Base-by-base conservation (phyloP, 2,888 invertebrate species). In the Cephus sareptanus region DNA sequence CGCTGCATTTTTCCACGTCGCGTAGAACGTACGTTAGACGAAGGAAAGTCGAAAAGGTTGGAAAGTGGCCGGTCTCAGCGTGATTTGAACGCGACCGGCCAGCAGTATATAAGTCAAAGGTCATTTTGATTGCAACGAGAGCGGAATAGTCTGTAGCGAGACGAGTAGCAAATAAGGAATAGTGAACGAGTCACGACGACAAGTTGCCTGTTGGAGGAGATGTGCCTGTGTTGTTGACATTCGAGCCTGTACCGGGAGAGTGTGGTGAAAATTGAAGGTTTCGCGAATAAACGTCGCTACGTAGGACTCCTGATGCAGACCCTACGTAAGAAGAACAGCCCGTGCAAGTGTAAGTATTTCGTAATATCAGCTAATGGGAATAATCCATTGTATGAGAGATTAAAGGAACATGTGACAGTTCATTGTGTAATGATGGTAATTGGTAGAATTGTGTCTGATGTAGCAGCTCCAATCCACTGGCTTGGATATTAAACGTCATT, bases 301-400 rank as follows among this genome's bases (percentile, higher is more conserved):
- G 74, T 75, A 73, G 76, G 74, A 77, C 35, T 85, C 84, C 89
- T 88, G 84, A 97, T 97, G 97, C 97, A 97, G 95, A 97, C 97
- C 90, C 94, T 97, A 92, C 94, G 97, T 92, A 97, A 97, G 94
- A 97, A 96, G 94, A 97, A 97, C 92, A 97, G 97, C 93, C 97
- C 97, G 92, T 95, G 96, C 93, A 97, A 97, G 95, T 97, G 97
- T 97, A 94, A 97, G 97, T 97, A 92, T 79, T 73, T 34, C 75
- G 78, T 78, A 77, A 79, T 79, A 37, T 40, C 6, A 9, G 40
- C 2, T 40, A 40, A 40, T 23, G 40, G 40, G 23, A 40, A 23
- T 23, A 40, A 40, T 40, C 40, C 15, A 40, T 40, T 40, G 6
- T 40, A 40, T 23, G 40, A 9, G 6, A 23, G 23, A 40, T 6